Conservation (phyloP, 2,113 vertebrate species). For the Lepidothrix coronata region DNA sequence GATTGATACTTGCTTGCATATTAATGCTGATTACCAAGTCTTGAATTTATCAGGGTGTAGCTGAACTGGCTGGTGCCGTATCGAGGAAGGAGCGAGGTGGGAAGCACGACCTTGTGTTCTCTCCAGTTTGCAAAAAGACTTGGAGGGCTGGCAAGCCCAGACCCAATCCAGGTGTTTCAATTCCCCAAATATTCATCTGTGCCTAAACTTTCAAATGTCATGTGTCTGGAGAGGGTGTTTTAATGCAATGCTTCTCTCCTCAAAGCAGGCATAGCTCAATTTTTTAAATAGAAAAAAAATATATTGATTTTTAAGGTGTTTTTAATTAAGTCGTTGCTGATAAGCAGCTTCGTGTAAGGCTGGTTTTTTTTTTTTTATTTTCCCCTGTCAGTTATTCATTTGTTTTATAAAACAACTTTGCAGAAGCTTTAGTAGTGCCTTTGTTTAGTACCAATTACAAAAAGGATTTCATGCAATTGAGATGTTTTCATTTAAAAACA, state of each 20-base stretch:
- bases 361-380: neutral
- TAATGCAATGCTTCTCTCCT: conserved; percentile 55
- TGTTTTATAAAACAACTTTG: conserved; percentile 54
- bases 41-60: conserved; percentile 33
- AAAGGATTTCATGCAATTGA: conserved; percentile 63
- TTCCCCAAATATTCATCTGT: conserved; percentile 68
- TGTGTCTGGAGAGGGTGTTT: conserved; percentile 67
- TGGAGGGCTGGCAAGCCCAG: conserved; percentile 45
- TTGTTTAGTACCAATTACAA: conserved; percentile 72
- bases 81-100: conserved; percentile 1
- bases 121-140: conserved; percentile 1
- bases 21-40: conserved; percentile 47
- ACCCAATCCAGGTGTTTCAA: conserved; percentile 69
- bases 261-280: conserved; percentile 44
- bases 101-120: conserved; percentile 29
- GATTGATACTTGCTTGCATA: conserved; percentile 66
- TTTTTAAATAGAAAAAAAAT: conserved; percentile 29
- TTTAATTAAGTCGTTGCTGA: neutral
- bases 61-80: conserved; percentile 8
- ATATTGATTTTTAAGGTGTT: conserved; percentile 48
- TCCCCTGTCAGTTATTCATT: conserved; percentile 32
- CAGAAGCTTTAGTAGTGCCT: conserved; percentile 51
- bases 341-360: conserved; percentile 55
- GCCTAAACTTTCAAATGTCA: conserved; percentile 68
- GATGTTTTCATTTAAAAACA: conserved; percentile 77